These are phyloP conservation scores for Trachemys scripta DNA, from an alignment of 2,113 vertebrate genomes.

Conservation along the genomic window DNA sequence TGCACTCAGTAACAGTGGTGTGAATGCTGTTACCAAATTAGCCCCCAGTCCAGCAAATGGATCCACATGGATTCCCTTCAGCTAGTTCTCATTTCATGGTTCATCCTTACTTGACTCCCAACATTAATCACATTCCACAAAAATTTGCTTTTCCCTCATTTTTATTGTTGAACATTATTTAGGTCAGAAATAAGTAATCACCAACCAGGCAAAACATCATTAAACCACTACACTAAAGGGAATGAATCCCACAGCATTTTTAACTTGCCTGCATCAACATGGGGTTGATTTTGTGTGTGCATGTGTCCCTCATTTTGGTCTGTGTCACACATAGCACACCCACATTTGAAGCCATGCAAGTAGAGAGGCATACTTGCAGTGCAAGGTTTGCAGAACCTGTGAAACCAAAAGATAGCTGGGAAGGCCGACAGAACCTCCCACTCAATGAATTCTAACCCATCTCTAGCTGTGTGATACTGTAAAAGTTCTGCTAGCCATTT, in stretches of 20 bases:
- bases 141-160: background rate
- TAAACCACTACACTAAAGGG: background rate
- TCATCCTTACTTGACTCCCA: conserved; percentile 22
- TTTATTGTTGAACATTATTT: conserved; percentile 55
- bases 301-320: background rate
- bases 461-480: background rate
- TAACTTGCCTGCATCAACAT: background rate
- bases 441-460: background rate
- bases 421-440: background rate
- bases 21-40: conserved; percentile 13
- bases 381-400: background rate
- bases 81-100: background rate
- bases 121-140: background rate
- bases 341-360: background rate
- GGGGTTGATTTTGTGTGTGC: background rate
- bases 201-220: background rate
- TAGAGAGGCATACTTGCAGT: background rate
- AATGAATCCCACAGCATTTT: background rate
- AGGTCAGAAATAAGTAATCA: conserved; percentile 53
- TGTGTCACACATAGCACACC: background rate
- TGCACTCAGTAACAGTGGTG: background rate
- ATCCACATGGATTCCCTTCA: background rate
- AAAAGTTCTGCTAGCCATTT: background rate
- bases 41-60: conserved; percentile 12
- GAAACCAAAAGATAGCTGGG: background rate